These are phyloP conservation scores for Hemibagrus guttatus DNA, from an alignment of 2,797 vertebrate genomes.

Conservation along the genomic window DNA sequence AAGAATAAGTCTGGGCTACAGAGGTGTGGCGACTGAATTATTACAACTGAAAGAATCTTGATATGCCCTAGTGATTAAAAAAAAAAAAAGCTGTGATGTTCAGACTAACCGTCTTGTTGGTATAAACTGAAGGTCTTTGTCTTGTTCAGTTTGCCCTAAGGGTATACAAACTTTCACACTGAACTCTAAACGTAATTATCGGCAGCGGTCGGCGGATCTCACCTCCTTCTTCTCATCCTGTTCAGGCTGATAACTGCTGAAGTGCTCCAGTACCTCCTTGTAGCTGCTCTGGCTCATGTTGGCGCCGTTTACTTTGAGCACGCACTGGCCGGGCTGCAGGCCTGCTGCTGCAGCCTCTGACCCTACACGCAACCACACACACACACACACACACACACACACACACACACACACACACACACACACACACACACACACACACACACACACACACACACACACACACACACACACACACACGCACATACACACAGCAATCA, in stretches of 20 bases:
- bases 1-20: background rate
- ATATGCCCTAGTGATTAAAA: background rate
- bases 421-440: constrained; percentile 26
- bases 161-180: background rate
- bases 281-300: constrained; percentile 79
- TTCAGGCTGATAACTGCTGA: constrained; percentile 80
- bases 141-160: background rate
- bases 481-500: constrained; percentile 19
- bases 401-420: constrained; percentile 24
- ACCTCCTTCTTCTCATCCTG: constrained; percentile 81
- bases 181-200: background rate
- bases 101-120: background rate
- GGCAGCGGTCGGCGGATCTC: constrained; percentile 53
- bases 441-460: constrained; percentile 31
- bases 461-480: constrained; percentile 32
- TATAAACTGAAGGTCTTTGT: background rate
- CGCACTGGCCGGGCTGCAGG: constrained; percentile 91
- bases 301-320: constrained; percentile 92
- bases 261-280: constrained; percentile 89
- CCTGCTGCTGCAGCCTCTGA: constrained; percentile 85
- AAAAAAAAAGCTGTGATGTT: background rate
- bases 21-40: background rate
- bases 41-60: background rate
- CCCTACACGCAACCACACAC: constrained; percentile 70
- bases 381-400: constrained; percentile 37